Conservation (phyloP, 2,797 vertebrate species). For the Ficedula albicollis region DNA sequence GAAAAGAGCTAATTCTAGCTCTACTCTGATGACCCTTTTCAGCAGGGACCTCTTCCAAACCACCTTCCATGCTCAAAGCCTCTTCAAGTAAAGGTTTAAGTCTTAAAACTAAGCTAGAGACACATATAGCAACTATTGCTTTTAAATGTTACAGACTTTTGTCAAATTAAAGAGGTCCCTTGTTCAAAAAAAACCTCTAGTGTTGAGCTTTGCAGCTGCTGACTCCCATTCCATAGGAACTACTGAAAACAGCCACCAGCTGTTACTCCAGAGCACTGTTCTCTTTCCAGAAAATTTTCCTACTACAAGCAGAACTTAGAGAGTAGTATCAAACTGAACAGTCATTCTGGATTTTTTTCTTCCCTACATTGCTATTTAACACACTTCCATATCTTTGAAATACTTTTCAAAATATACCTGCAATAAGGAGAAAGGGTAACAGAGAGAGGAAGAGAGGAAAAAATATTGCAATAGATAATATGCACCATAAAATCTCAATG, state of each 20-base stretch:
- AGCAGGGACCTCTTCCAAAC: background rate
- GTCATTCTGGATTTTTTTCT: background rate
- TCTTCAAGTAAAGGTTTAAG: background rate
- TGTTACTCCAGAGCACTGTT: background rate
- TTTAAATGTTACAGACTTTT: background rate
- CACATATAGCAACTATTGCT: background rate
- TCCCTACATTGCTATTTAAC: background rate
- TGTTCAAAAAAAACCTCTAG: background rate
- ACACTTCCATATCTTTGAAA: background rate
- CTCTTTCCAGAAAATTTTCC: background rate
- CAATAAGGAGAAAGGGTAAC: background rate
- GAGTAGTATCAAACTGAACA: background rate
- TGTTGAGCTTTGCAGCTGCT: background rate
- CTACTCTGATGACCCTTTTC: background rate
- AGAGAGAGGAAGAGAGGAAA: background rate
- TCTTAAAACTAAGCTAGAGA: background rate
- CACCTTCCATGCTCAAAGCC: background rate
- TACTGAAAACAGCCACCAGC: background rate
- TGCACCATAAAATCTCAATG: background rate
- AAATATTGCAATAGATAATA: background rate
- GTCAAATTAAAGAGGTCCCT: background rate
- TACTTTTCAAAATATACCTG: background rate
- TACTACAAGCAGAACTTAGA: background rate
- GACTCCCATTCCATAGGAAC: background rate
- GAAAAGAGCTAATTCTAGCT: background rate